A percentile compares a stretch with the other conserved stretches of the same genome.
phyloP scores from a whole-genome alignment of 2,797 vertebrate genomes.

The Squalus acanthias region DNA sequence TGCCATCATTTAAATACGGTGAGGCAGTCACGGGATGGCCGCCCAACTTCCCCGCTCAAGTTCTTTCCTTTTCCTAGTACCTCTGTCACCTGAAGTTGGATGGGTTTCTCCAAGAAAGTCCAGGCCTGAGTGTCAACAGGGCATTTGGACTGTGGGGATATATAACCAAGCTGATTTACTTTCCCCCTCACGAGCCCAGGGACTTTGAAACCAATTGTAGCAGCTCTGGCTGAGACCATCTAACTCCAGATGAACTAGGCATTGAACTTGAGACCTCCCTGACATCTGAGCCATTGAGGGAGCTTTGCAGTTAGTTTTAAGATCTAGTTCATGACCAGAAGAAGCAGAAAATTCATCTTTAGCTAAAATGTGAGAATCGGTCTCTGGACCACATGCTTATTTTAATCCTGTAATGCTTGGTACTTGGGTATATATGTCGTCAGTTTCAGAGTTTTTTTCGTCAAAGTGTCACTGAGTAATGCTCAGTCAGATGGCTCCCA shows the following conservation, averaged over 20 bases:
- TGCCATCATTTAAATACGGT: not conserved
- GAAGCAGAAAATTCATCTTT: not conserved
- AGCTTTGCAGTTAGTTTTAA: not conserved
- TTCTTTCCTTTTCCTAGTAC: not conserved
- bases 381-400: not conserved
- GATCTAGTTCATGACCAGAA: not conserved
- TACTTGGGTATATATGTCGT: not conserved
- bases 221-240: not conserved
- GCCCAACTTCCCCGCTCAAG: not conserved
- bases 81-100: not conserved
- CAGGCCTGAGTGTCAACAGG: not conserved
- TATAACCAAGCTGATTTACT: not conserved
- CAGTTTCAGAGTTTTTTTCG: not conserved
- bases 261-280: too few relatives aligned
- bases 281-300: not conserved
- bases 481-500: not conserved
- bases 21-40: not conserved
- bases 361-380: not conserved
- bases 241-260: not conserved
- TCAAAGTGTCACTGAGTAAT: not conserved
- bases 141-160: not conserved
- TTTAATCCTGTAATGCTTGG: not conserved
- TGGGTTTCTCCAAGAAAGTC: not conserved
- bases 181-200: not conserved
- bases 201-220: not conserved